These are phyloP conservation scores for Dipodomys stephensi DNA, from an alignment of 2,113 vertebrate species.

Conservation along the genomic window DNA sequence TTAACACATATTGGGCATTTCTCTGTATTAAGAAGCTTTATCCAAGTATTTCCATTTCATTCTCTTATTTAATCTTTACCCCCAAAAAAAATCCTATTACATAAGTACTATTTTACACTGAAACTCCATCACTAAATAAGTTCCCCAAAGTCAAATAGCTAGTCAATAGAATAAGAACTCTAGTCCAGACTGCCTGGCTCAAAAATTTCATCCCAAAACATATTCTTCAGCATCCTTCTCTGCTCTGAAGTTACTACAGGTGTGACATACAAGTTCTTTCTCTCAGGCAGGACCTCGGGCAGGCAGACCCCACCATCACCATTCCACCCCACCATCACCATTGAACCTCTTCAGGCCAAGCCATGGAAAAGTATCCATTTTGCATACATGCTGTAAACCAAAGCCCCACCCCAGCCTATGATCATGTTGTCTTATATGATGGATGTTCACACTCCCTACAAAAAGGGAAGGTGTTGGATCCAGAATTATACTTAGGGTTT, in stretches of 20 bases:
- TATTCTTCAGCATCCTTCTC: neutral
- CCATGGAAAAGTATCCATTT: slow-evolving; percentile 2
- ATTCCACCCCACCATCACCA: too few relatives aligned
- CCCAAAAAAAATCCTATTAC: neutral
- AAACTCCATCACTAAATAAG: neutral
- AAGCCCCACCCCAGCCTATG: neutral
- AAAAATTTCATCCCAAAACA: neutral
- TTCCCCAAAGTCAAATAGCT: slow-evolving; percentile 17
- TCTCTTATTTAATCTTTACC: slow-evolving; percentile 23
- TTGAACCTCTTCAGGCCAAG: neutral
- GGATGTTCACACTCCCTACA: neutral
- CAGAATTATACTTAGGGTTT: neutral
- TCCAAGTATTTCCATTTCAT: neutral
- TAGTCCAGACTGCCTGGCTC: neutral
- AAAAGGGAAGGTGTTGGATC: neutral
- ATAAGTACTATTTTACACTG: neutral
- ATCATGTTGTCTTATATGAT: neutral
- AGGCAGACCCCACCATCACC: neutral
- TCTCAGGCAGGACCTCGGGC: neutral
- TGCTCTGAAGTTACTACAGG: neutral
- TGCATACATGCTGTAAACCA: neutral
- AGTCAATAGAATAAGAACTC: neutral
- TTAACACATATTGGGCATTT: neutral
- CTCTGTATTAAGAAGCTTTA: neutral
- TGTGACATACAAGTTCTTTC: neutral